Evolutionary conservation across 2,113 vertebrate species (phyloP).

Genomic region (Coturnix japonica): DNA sequence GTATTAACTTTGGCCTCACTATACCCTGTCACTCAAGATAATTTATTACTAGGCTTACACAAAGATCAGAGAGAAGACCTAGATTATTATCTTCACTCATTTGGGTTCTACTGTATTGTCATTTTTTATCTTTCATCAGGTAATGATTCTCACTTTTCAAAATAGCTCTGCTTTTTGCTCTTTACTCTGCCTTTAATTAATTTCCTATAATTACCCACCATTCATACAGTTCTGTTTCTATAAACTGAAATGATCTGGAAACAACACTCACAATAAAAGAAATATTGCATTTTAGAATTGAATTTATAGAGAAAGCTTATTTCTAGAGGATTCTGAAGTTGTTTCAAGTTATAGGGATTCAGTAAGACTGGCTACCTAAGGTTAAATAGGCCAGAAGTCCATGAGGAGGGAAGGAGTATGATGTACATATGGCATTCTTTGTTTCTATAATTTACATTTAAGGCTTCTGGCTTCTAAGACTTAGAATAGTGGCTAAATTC

Average conservation of each 20-base stretch:
- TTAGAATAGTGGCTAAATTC: background rate
- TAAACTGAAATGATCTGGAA: background rate
- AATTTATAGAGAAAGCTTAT: background rate
- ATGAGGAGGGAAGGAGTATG: background rate
- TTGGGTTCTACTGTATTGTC: background rate
- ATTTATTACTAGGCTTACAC: background rate
- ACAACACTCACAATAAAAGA: background rate
- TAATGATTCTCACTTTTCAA: background rate
- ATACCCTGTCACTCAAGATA: background rate
- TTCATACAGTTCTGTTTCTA: rapidly evolving
- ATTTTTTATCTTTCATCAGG: background rate
- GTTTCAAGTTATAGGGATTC: background rate
- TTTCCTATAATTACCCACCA: background rate
- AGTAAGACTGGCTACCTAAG: background rate
- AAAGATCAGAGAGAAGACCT: background rate
- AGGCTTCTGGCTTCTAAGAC: background rate
- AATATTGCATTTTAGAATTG: background rate
- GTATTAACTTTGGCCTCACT: background rate
- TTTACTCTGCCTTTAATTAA: background rate
- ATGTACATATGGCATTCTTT: rapidly evolving
- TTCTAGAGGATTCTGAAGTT: background rate
- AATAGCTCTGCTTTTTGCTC: background rate
- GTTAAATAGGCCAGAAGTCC: background rate
- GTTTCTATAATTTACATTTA: background rate
- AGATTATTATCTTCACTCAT: background rate